Evolutionary conservation across 2,113 vertebrate genomes (phyloP), one percentile per base, ranked within the genome.

Genomic region (Hypocryptadius cinnamomeus): DNA sequence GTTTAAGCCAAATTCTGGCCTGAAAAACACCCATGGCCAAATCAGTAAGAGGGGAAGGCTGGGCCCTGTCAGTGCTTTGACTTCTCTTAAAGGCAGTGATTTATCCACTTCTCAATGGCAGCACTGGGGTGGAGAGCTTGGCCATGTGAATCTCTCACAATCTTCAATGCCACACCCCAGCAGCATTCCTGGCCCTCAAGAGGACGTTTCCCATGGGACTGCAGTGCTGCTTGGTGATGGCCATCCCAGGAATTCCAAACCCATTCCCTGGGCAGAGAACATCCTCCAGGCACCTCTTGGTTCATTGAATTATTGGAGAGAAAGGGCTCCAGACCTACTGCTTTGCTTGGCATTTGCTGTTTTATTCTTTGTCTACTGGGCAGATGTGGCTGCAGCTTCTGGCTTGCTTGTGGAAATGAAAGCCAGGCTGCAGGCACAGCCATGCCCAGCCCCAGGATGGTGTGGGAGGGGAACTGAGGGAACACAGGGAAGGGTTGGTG

Each of bases 311-410:
- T 45, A 35, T 5, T 42, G 64, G 21, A 87, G 70, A 4, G 1
- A 61, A 91, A 82, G 50, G 70, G 78, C 81, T 65, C 44, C 20
- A 56, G 77, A 79, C 50, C 78, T 39, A 70, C 79, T 79, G 78
- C 73, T 89, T 89, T 50, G 86, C 53, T 86, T 86, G 80, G 86
- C 54, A 82, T 76, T 85, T 66, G 45, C 66, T 65, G 3, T 37
- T 79, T 95, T 17, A 61, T 87, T 93, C 86, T 90, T 79, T 87
- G 48, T 79, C 48, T 65, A 1, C 1, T 20, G 89, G 89, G 73
- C 73, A 94, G 81, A 92, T 72, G 78, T 9, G 54, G 69, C 45
- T 47, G 74, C 79, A 94, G 89, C 84, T 69, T 73, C 79, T 76
- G 72, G 65, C 39, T 53, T 9, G 20, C 37, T 65, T 1, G 16